Evolutionary conservation across 2,797 vertebrate genomes (phyloP).

Genomic region (Paguma larvata): DNA sequence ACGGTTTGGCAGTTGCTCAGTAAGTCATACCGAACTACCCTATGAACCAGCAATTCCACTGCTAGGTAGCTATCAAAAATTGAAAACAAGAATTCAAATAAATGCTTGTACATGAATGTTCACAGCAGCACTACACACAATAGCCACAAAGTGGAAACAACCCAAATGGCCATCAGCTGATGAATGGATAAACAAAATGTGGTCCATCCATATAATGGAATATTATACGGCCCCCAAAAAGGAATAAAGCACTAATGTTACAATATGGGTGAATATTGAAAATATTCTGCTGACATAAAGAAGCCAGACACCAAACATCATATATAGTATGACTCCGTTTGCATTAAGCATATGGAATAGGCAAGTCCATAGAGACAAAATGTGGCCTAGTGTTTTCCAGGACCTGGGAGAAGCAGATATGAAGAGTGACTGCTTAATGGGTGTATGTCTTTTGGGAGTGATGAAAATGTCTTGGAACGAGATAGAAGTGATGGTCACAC

Average conservation of each 20-base stretch:
- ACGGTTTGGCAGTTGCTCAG: background rate
- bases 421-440: background rate
- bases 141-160: background rate
- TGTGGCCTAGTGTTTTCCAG: background rate
- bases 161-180: background rate
- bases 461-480: background rate
- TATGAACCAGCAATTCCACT: background rate
- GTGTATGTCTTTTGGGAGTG: background rate
- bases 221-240: background rate
- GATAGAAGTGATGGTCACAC: background rate
- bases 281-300: background rate
- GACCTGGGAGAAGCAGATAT: background rate
- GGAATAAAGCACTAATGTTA: background rate
- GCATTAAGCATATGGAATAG: background rate
- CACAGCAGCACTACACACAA: background rate
- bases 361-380: background rate
- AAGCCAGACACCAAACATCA: background rate
- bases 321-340: background rate
- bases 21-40: background rate
- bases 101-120: background rate
- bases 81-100: conserved; percentile 13
- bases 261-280: background rate
- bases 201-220: background rate
- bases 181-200: background rate
- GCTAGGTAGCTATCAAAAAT: background rate